phyloP scores from a whole-genome alignment of 2,113 vertebrate species.

The Vulpes ferrilata region DNA sequence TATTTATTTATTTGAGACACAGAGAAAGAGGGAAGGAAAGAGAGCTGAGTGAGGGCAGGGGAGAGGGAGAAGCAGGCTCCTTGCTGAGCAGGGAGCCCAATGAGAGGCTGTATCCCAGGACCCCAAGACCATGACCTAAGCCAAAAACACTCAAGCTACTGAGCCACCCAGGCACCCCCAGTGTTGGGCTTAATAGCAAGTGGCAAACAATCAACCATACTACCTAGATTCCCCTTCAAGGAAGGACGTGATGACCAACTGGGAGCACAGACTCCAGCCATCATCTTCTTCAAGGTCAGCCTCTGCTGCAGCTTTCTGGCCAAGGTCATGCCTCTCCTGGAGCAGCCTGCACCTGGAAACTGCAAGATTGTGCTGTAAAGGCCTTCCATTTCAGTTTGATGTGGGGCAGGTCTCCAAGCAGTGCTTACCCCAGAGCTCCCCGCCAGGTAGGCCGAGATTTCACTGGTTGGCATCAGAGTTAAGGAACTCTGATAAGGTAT shows the following conservation, averaged over 20 bases:
- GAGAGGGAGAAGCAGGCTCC: too few relatives aligned
- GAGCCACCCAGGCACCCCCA: too few relatives aligned
- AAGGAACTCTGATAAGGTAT: too few relatives aligned
- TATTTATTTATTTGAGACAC: too few relatives aligned
- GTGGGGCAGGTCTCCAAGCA: background rate
- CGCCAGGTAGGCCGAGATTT: accelerated
- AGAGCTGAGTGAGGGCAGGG: too few relatives aligned
- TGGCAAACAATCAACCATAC: background rate
- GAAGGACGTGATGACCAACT: background rate
- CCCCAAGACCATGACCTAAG: too few relatives aligned
- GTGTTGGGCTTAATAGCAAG: background rate
- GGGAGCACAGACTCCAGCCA: background rate
- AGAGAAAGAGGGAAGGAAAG: too few relatives aligned
- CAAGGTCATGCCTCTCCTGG: background rate
- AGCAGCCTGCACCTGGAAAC: background rate
- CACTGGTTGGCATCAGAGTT: background rate
- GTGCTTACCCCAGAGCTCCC: background rate
- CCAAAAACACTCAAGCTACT: too few relatives aligned
- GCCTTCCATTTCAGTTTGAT: background rate
- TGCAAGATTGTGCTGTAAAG: too few relatives aligned
- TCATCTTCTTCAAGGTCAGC: background rate
- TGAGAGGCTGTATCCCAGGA: too few relatives aligned
- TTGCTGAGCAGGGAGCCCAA: too few relatives aligned
- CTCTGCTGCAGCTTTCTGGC: background rate
- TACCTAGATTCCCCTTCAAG: background rate